phyloP scores from a whole-genome alignment of 2,113 vertebrate species.

The Syrrhaptes paradoxus region DNA sequence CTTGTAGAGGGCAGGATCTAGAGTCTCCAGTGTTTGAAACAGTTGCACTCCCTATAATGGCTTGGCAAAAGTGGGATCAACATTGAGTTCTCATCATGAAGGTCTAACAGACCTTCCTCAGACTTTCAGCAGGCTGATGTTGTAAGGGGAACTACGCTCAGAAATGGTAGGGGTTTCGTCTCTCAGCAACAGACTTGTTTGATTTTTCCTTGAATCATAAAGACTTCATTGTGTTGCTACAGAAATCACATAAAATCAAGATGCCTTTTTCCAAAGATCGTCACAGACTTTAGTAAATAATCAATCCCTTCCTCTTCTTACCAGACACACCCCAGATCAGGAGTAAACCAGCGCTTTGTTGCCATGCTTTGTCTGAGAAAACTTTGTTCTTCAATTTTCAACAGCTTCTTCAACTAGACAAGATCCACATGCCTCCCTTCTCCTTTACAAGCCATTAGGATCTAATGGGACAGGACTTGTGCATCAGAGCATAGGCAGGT shows the following conservation, averaged over 20 bases:
- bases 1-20: not conserved
- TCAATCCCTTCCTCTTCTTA: not conserved
- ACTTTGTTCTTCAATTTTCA: not conserved
- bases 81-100: not conserved
- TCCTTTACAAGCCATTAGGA: not conserved
- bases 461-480: not conserved
- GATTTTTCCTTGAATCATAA: not conserved
- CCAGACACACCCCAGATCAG: not conserved
- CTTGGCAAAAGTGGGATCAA: not conserved
- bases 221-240: not conserved
- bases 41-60: not conserved
- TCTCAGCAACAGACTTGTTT: not conserved
- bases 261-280: not conserved
- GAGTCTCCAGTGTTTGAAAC: not conserved
- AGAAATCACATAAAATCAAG: not conserved
- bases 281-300: not conserved
- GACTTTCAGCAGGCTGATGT: not conserved
- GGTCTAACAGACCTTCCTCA: not conserved
- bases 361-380: not conserved
- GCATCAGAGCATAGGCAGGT: not conserved
- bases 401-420: not conserved
- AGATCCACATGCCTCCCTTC: not conserved
- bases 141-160: not conserved
- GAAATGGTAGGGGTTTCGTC: not conserved
- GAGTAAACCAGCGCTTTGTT: not conserved